Percentiles rank a stretch among this genome's conserved stretches.
These are phyloP conservation scores for Lateolabrax maculatus DNA, from an alignment of 2,797 vertebrate genomes.

Conservation along the genomic window DNA sequence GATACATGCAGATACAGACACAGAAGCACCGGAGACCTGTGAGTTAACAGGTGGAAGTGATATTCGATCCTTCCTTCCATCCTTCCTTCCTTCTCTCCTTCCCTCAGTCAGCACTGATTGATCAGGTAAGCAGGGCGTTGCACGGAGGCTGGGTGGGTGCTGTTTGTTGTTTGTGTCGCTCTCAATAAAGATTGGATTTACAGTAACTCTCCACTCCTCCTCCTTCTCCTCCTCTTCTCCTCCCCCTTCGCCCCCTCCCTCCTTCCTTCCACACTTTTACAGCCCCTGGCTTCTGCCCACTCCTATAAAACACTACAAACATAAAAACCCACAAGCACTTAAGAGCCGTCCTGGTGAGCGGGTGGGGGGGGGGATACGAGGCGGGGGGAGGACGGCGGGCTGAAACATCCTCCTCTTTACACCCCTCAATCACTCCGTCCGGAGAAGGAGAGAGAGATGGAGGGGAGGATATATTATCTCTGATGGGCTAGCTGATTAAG, in stretches of 20 bases:
- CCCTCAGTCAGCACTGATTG: constrained; percentile 53
- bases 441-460: constrained; percentile 79
- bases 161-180: constrained; percentile 79
- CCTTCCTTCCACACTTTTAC: constrained; percentile 83
- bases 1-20: constrained; percentile 13
- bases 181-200: constrained; percentile 89
- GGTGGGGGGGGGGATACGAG: constrained; percentile 20
- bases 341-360: constrained; percentile 84
- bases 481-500: constrained; percentile 88
- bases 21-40: not conserved
- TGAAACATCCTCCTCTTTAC: constrained; percentile 88
- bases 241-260: constrained; percentile 7
- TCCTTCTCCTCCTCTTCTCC: constrained; percentile 54
- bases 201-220: constrained; percentile 84
- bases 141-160: constrained; percentile 50
- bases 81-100: constrained; percentile 19
- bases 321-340: constrained; percentile 92
- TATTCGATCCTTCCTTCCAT: not conserved
- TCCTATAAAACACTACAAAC: constrained; percentile 90
- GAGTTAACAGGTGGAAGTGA: constrained; percentile 42
- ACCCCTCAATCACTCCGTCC: constrained; percentile 86
- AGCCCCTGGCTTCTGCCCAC: constrained; percentile 85
- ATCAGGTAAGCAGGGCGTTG: constrained; percentile 67
- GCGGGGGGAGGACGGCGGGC: constrained; percentile 70
- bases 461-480: constrained; percentile 86